Evolutionary conservation across 2,888 invertebrate genomes (phyloP).

Genomic region (Calameuta pallipes): DNA sequence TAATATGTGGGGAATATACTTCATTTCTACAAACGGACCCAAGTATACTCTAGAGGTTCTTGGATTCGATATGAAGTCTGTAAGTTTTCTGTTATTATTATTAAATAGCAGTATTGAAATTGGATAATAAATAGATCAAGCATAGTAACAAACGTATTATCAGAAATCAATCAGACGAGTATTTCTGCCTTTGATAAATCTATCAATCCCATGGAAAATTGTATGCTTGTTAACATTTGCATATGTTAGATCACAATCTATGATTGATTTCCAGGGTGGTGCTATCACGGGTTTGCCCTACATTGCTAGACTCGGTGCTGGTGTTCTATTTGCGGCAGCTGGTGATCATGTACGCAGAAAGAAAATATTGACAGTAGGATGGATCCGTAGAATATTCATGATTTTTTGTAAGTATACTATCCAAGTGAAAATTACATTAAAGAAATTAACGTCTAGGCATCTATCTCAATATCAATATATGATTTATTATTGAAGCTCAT

Average conservation of each 20-base stretch:
- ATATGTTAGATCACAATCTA: background rate
- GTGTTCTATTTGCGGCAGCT: constrained; percentile 77
- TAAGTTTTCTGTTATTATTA: constrained; percentile 26
- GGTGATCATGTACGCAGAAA: constrained; percentile 75
- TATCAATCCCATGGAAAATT: background rate
- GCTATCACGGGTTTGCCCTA: constrained; percentile 80
- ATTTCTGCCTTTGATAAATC: background rate
- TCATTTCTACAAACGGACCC: constrained; percentile 82
- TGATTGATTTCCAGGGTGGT: constrained; percentile 71
- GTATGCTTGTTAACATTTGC: background rate
- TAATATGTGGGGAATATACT: constrained; percentile 84
- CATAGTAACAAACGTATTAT: background rate
- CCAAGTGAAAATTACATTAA: background rate
- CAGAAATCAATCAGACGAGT: background rate
- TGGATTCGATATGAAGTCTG: constrained; percentile 75
- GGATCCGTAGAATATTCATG: constrained; percentile 60
- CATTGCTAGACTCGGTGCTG: constrained; percentile 76
- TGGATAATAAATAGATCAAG: background rate
- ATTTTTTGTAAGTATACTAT: constrained; percentile 53
- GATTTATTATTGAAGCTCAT: constrained; percentile 45
- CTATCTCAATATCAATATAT: background rate
- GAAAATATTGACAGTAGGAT: constrained; percentile 64
- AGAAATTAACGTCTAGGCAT: background rate
- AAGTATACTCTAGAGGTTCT: constrained; percentile 81
- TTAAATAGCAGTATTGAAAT: background rate